Percentiles rank a stretch among this genome's conserved stretches.
These are phyloP conservation scores for Tachysurus vachellii DNA, from an alignment of 2,113 vertebrate genomes.

Conservation along the genomic window DNA sequence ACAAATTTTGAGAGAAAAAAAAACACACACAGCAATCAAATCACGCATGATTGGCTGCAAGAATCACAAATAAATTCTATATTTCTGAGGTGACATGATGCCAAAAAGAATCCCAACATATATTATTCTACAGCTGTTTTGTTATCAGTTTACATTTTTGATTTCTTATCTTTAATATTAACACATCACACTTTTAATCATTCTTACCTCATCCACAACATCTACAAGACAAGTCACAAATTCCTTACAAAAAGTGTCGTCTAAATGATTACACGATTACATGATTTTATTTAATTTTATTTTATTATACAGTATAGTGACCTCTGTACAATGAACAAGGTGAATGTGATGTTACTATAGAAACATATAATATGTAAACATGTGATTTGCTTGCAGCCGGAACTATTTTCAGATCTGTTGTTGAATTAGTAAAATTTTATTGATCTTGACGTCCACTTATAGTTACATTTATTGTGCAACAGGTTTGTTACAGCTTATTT, in stretches of 20 bases:
- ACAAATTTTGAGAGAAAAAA: no score
- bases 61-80: no score
- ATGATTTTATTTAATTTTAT: no score
- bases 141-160: neutral
- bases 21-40: no score
- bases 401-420: neutral
- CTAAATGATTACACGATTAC: neutral
- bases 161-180: neutral
- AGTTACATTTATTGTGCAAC: neutral
- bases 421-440: neutral
- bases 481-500: neutral
- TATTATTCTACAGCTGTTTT: neutral
- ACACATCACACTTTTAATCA: neutral
- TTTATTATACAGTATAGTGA: neutral
- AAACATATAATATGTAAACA: neutral
- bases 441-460: neutral
- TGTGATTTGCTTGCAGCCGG: neutral
- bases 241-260: neutral
- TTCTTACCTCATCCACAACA: neutral
- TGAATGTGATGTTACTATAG: neutral
- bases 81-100: neutral
- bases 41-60: no score
- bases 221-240: neutral
- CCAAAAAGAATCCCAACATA: neutral
- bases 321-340: neutral